Percentiles rank a stretch among this genome's conserved stretches.
These are phyloP conservation scores for Alectura lathami DNA, from an alignment of 2,113 vertebrate species.

Conservation along the genomic window DNA sequence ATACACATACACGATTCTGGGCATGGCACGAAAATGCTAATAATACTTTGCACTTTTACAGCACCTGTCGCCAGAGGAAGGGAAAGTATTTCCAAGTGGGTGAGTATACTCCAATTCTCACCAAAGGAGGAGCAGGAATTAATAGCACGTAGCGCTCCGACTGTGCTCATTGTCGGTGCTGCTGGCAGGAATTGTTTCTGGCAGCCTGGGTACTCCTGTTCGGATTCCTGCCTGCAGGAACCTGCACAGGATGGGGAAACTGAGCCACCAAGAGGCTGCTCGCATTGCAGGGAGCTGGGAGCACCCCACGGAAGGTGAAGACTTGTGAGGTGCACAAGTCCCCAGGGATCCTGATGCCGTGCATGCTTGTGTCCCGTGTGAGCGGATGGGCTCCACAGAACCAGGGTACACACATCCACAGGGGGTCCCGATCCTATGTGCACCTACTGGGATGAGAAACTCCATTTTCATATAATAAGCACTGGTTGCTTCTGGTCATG, in stretches of 20 bases:
- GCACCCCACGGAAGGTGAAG: not conserved
- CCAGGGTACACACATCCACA: not conserved
- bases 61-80: not conserved
- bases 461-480: not conserved
- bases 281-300: not conserved
- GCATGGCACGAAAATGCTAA: not conserved
- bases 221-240: not conserved
- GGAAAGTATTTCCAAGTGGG: fast-evolving
- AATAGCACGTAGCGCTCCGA: not conserved
- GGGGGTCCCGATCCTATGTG: not conserved
- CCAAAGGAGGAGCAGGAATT: not conserved
- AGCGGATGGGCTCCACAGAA: not conserved
- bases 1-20: fast-evolving
- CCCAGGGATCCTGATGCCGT: not conserved
- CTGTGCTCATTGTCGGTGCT: not conserved
- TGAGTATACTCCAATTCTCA: not conserved
- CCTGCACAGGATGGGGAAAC: not conserved
- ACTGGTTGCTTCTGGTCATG: not conserved
- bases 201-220: not conserved
- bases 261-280: not conserved
- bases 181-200: not conserved
- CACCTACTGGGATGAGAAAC: not conserved
- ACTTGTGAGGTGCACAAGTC: not conserved
- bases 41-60: not conserved
- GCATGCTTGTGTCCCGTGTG: too few species aligned